Evolutionary conservation across 2,888 invertebrate genomes (phyloP).

Genomic region (Podabrus alpinus): DNA sequence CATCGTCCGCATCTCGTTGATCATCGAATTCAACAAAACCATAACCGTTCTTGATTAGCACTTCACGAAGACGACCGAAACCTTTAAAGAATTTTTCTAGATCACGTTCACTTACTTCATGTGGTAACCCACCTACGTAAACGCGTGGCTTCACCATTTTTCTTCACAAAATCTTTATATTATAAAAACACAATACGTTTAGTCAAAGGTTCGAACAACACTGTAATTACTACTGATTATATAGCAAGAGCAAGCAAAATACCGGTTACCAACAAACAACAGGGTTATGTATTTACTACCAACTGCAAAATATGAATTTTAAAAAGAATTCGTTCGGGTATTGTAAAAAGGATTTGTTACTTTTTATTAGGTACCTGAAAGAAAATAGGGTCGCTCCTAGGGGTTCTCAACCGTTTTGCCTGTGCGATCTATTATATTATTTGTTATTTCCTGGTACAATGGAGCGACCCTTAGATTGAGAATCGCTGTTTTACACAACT

Average conservation of each 20-base stretch:
- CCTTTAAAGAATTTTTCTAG: neutral
- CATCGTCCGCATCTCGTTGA: slow-evolving; percentile 96
- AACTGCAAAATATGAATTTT: neutral
- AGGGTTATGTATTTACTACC: neutral
- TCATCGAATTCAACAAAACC: slow-evolving; percentile 90
- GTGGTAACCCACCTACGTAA: neutral
- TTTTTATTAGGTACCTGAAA: neutral
- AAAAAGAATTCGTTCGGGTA: neutral
- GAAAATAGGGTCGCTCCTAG: too few relatives aligned
- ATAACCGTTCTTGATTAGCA: neutral
- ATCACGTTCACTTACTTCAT: neutral
- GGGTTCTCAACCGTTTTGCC: too few relatives aligned
- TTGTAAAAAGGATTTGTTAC: too few relatives aligned
- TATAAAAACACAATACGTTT: neutral
- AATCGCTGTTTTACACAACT: too few relatives aligned
- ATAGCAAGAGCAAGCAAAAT: neutral
- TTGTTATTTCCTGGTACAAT: too few relatives aligned
- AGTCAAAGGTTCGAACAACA: neutral
- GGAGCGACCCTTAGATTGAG: too few relatives aligned
- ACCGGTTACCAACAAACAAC: neutral
- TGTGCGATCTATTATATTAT: too few relatives aligned
- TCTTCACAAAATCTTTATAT: neutral
- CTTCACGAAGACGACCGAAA: neutral
- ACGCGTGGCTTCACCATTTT: neutral
- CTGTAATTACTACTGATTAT: neutral